Conservation (phyloP, 2,113 vertebrate genomes). For the Cheirogaleus medius region DNA sequence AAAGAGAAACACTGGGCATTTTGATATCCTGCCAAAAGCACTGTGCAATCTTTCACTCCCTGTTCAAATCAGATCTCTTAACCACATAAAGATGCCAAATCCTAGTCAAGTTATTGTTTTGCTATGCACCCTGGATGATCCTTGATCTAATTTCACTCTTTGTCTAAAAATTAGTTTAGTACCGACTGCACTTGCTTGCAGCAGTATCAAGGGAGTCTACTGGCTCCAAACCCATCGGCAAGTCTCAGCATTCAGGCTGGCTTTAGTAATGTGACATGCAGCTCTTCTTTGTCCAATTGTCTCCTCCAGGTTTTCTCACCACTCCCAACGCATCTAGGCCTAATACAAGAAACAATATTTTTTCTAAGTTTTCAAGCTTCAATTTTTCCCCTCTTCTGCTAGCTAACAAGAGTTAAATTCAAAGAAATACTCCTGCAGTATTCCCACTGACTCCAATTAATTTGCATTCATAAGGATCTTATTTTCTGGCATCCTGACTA, state of each 20-base stretch:
- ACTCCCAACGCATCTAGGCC: neutral
- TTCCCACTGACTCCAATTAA: slow-evolving; percentile 66
- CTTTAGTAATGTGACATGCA: neutral
- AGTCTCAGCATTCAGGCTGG: neutral
- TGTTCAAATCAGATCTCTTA: neutral
- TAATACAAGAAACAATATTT: neutral
- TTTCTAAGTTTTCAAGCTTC: neutral
- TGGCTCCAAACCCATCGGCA: neutral
- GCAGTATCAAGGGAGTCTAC: neutral
- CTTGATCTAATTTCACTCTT: slow-evolving; percentile 8
- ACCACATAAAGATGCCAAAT: neutral
- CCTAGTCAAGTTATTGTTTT: slow-evolving; percentile 3
- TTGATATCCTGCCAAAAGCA: slow-evolving; percentile 4
- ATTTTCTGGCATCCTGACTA: slow-evolving; percentile 36
- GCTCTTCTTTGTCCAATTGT: neutral
- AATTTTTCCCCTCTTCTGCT: neutral
- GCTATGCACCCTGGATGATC: neutral
- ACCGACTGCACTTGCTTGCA: neutral
- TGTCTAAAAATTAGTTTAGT: slow-evolving; percentile 25
- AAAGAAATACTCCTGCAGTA: neutral
- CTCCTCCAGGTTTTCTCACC: neutral
- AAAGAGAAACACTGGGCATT: neutral
- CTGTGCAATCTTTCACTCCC: neutral
- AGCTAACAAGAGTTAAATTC: slow-evolving; percentile 20
- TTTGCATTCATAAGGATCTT: slow-evolving; percentile 22